Evolutionary conservation across 2,888 invertebrate species (phyloP).

Genomic region (Dryomyza anilis): DNA sequence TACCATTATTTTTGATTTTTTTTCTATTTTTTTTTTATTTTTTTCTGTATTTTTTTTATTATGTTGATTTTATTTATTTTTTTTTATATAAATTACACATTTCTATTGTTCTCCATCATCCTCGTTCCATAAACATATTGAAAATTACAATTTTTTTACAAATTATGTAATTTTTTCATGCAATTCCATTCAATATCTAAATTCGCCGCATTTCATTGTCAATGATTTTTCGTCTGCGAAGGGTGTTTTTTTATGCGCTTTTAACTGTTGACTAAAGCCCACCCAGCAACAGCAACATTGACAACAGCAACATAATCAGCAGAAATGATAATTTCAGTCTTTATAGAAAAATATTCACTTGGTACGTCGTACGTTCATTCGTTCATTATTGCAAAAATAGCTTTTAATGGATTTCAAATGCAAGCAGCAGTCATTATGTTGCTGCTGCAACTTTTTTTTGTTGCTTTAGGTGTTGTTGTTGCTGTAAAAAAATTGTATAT

Average conservation of each 20-base stretch:
- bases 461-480: conserved; percentile 2
- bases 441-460: background rate
- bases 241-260: conserved; percentile 8
- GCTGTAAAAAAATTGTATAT: conserved; percentile 3
- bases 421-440: conserved; percentile 34
- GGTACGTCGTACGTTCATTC: conserved; percentile 3
- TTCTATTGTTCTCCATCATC: too few species aligned
- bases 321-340: conserved; percentile 23
- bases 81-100: too few species aligned
- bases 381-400: conserved; percentile 53
- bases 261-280: conserved; percentile 1
- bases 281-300: background rate
- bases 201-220: conserved; percentile 13
- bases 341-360: conserved; percentile 26
- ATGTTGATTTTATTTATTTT: too few species aligned
- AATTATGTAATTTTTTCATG: conserved; percentile 14
- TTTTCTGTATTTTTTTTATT: too few species aligned
- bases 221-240: conserved; percentile 4
- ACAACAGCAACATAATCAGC: conserved; percentile 11
- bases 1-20: too few species aligned
- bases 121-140: too few species aligned
- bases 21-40: too few species aligned
- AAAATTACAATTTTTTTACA: too few species aligned
- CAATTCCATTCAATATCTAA: conserved; percentile 22
- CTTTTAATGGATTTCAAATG: conserved; percentile 58